These are phyloP conservation scores for Chironomus tentans DNA, from an alignment of 2,888 invertebrate genomes.

Conservation along the genomic window DNA sequence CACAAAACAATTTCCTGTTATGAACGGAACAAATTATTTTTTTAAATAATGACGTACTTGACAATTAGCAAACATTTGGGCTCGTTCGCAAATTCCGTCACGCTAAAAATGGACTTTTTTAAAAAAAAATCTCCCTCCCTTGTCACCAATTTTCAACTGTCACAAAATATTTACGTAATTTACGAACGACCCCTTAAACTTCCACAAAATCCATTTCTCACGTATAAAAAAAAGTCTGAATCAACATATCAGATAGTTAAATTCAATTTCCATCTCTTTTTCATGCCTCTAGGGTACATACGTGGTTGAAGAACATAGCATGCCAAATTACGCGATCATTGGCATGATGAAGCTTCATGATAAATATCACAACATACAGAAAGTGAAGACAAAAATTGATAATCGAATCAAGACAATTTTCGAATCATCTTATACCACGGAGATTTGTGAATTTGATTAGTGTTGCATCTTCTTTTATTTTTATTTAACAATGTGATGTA, in stretches of 20 bases:
- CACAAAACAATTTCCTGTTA: no score
- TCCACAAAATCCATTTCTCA: no score
- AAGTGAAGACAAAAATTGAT: not conserved
- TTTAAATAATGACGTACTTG: no score
- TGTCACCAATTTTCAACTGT: no score
- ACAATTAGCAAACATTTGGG: not conserved
- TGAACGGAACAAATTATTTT: no score
- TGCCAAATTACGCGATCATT: conserved; percentile 7
- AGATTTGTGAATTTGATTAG: conserved; percentile 15
- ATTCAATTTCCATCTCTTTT: not conserved
- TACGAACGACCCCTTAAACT: no score
- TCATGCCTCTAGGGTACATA: conserved; percentile 1
- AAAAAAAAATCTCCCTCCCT: no score
- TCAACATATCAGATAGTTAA: not conserved
- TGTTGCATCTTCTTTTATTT: not conserved
- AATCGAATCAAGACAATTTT: conserved; percentile 1
- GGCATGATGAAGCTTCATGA: not conserved
- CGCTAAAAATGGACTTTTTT: no score
- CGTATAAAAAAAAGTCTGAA: no score
- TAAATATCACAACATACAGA: conserved; percentile 6
- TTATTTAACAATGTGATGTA: not conserved
- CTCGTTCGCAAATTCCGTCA: no score
- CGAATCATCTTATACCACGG: conserved; percentile 15
- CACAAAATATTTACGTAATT: no score
- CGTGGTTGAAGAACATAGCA: not conserved